Evolutionary conservation across 2,888 invertebrate species (phyloP), one percentile per base, ranked within the genome.

Genomic region (Hydrotaea cyrtoneurina): DNA sequence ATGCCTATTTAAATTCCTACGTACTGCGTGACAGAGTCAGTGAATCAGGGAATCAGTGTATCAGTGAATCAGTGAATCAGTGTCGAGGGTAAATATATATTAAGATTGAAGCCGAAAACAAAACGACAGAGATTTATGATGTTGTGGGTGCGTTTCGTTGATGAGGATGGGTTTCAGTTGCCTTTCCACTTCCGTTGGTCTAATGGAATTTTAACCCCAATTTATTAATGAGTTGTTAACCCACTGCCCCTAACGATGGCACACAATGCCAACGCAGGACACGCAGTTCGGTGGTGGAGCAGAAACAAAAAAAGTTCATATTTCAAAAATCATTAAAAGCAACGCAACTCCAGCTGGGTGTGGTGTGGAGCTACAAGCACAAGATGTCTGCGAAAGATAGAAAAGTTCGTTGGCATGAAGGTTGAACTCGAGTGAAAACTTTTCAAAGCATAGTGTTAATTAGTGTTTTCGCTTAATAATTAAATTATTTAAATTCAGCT

Each of bases 131-230:
- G 78, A 84, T 80, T 84, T 84, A 81, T 84, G 74, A 78, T 74
- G 50, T 39, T 74, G 50, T 39, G 64, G 73, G 57, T 55, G 64
- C 19, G 66, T 43, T 17, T 43, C 36, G 39, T 10, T 19, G 13
- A 1, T 15, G 66, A 66, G 5, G 31, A 46, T 73, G 17, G 26
- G 31, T 43, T 31, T 57, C 46, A 69, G 7, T 26, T 78, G 17
- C 39, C 50, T 31, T 43, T 15, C 74, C 39, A 1, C 39, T 39
- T 55, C 13, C 72, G 46, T 64, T 80, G 64, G 78, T 82, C 71
- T 82, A 86, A 84, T 86, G 83, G 78, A 84, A 86, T 86, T 86
- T 87, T 86, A 87, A 87, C 86, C 86, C 87, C 85, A 86, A 86
- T 83, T 87, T 87, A 86, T 87, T 87, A 87, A 87, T 86, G 86